Percentiles rank a stretch among this genome's conserved stretches.
These are phyloP conservation scores for Bombus balteatus DNA, from an alignment of 1,140 invertebrate species.

Conservation along the genomic window DNA sequence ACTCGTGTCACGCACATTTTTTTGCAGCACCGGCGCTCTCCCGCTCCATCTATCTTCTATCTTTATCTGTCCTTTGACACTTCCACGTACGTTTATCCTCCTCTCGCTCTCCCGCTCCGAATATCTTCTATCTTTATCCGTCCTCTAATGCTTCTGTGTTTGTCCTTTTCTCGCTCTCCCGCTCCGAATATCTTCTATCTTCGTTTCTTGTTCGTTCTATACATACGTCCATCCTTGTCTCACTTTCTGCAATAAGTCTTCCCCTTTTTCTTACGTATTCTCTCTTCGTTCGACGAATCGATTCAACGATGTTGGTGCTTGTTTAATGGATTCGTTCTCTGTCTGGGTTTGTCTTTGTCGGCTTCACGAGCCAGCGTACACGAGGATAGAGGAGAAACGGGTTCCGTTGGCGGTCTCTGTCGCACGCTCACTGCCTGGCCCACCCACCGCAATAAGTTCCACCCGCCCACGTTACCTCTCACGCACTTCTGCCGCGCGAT, in stretches of 20 bases:
- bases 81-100: background rate
- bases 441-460: constrained; percentile 78
- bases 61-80: background rate
- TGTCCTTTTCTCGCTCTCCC: background rate
- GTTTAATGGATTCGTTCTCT: background rate
- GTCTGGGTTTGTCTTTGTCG: background rate
- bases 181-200: background rate
- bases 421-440: constrained; percentile 64
- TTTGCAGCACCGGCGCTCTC: background rate
- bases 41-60: background rate
- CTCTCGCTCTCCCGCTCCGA: background rate
- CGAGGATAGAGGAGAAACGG: constrained; percentile 15
- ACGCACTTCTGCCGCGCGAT: constrained; percentile 74
- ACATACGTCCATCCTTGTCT: background rate
- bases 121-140: background rate
- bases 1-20: constrained; percentile 26
- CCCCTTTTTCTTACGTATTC: background rate
- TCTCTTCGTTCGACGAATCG: constrained; percentile 33
- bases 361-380: background rate
- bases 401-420: constrained; percentile 55
- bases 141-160: constrained; percentile 6
- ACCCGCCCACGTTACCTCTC: constrained; percentile 77
- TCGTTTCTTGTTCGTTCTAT: background rate
- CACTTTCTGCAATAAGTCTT: constrained; percentile 22
- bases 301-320: background rate